These are phyloP conservation scores for Bostrychus sinensis DNA, from an alignment of 2,113 vertebrate species.

Conservation along the genomic window DNA sequence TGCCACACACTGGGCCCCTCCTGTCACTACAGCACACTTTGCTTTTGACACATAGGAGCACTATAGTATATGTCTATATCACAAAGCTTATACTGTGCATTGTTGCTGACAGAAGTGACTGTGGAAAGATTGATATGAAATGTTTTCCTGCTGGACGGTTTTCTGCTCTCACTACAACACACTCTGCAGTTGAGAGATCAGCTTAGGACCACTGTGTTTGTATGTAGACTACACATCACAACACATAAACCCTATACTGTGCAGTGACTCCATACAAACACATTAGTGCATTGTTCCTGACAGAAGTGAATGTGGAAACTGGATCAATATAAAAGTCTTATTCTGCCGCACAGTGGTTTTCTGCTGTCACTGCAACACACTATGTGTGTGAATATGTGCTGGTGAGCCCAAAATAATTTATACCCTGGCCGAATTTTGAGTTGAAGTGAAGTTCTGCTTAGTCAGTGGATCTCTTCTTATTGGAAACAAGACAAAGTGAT, in stretches of 20 bases:
- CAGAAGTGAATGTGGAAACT: slow-evolving; percentile 7
- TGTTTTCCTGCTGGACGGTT: not conserved
- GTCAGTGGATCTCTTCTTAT: too few relatives aligned
- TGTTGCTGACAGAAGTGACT: slow-evolving; percentile 29
- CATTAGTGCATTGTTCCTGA: slow-evolving; percentile 29
- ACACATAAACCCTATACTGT: not conserved
- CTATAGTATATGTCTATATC: too few relatives aligned
- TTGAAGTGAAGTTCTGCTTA: too few relatives aligned
- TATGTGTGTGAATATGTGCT: not conserved
- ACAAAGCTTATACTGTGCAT: slow-evolving; percentile 19
- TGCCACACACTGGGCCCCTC: too few relatives aligned
- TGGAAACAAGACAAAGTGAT: too few relatives aligned
- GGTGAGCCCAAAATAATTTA: too few relatives aligned
- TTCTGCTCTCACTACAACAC: not conserved
- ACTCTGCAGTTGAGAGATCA: slow-evolving; percentile 21
- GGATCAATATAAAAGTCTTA: slow-evolving; percentile 19
- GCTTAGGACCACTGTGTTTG: slow-evolving; percentile 26
- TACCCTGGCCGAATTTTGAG: too few relatives aligned
- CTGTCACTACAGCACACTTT: too few relatives aligned
- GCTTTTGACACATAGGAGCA: too few relatives aligned
- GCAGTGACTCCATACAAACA: not conserved
- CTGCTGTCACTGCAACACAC: not conserved
- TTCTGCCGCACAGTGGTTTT: not conserved
- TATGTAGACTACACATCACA: not conserved
- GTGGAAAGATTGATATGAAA: slow-evolving; percentile 15